These are phyloP conservation scores for Drosophila yakuba DNA, from an alignment of 1,140 invertebrate genomes.

Conservation along the genomic window DNA sequence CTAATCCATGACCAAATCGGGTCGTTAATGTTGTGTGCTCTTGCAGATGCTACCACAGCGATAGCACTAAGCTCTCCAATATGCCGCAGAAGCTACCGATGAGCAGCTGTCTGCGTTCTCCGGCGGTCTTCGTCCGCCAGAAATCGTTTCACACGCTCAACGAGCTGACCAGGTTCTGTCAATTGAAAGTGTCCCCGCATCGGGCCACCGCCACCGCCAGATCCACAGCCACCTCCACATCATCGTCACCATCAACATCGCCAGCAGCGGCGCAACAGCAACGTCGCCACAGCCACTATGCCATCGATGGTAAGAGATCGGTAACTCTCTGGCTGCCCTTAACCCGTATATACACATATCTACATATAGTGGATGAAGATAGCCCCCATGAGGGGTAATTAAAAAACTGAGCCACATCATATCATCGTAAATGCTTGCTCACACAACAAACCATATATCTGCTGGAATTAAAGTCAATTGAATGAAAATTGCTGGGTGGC, in stretches of 20 bases:
- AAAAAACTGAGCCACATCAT: constrained; percentile 28
- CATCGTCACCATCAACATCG: constrained; percentile 6
- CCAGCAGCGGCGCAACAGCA: constrained; percentile 18
- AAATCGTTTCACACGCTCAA: constrained; percentile 84
- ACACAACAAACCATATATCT: constrained; percentile 17
- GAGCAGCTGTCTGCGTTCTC: constrained; percentile 77
- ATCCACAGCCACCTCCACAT: constrained; percentile 10
- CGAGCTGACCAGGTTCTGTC: constrained; percentile 79
- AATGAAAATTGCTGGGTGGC: constrained; percentile 34
- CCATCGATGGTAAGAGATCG: constrained; percentile 66
- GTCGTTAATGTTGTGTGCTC: constrained; percentile 61
- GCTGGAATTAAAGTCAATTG: constrained; percentile 55
- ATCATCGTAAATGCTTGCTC: constrained; percentile 33
- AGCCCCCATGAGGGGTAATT: constrained; percentile 47
- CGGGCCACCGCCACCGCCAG: constrained; percentile 11
- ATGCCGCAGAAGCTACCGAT: constrained; percentile 69
- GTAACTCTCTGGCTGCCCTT: constrained; percentile 34
- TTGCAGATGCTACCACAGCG: constrained; percentile 81
- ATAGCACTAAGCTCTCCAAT: constrained; percentile 55
- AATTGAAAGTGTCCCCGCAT: constrained; percentile 61
- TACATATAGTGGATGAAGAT: background rate
- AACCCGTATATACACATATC: constrained; percentile 18
- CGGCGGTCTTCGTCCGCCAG: constrained; percentile 76
- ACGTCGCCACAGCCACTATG: constrained; percentile 52
- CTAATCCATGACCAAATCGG: constrained; percentile 42